Conservation (phyloP, 2,113 vertebrate genomes). For the Sturnira hondurensis region DNA sequence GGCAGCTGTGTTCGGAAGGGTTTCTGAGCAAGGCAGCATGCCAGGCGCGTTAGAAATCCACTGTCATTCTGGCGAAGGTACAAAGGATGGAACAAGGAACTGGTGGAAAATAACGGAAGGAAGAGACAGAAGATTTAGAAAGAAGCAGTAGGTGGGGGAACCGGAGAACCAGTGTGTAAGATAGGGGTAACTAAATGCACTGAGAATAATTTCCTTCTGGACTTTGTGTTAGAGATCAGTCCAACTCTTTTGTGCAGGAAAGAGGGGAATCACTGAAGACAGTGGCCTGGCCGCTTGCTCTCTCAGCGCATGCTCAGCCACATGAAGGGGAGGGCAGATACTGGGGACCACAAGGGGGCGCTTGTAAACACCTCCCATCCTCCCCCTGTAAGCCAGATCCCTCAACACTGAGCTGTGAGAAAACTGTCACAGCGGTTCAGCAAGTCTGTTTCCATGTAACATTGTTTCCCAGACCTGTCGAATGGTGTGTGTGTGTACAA, state of each 20-base stretch:
- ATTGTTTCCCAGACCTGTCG: neutral
- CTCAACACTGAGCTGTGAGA: neutral
- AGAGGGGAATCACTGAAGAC: neutral
- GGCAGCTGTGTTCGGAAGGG: neutral
- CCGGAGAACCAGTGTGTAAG: neutral
- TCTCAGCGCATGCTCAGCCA: neutral
- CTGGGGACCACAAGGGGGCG: no score
- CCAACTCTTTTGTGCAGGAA: neutral
- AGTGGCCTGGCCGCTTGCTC: no score
- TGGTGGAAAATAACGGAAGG: neutral
- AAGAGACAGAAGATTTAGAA: neutral
- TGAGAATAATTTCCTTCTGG: neutral
- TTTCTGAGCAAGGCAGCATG: neutral
- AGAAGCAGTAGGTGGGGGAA: neutral
- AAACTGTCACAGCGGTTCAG: neutral
- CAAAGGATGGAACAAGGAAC: neutral
- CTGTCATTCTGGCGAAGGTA: neutral
- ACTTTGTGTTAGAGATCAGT: neutral
- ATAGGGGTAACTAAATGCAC: neutral
- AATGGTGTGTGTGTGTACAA: no score
- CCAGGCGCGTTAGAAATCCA: neutral
- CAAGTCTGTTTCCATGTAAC: neutral
- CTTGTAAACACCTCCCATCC: neutral
- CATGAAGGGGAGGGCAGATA: no score
- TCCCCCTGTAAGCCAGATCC: neutral